Conservation (phyloP, 1,140 invertebrate species). For the Formica exsecta region DNA sequence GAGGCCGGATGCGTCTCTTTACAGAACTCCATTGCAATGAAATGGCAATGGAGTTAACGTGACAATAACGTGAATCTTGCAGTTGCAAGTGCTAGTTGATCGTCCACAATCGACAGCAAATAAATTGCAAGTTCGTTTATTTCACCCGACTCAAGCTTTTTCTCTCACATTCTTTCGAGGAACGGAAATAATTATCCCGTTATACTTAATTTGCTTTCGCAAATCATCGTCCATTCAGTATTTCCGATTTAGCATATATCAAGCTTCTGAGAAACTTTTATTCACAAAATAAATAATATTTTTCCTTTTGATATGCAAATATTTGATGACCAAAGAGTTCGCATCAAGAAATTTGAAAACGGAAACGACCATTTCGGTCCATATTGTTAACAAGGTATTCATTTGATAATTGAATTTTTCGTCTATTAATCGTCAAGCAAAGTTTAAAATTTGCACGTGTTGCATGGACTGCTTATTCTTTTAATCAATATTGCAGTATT, state of each 20-base stretch:
- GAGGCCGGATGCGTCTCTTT: conserved; percentile 57
- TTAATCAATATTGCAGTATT: not conserved
- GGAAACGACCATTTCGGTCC: not conserved
- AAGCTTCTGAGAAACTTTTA: conserved; percentile 12
- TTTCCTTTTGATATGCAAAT: not conserved
- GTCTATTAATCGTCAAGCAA: not conserved
- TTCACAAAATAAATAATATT: conserved; percentile 8
- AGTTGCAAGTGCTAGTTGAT: conserved; percentile 21
- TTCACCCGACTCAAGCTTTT: not conserved
- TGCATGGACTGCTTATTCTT: not conserved
- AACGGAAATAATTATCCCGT: conserved; percentile 52
- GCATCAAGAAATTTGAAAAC: not conserved
- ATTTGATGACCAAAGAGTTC: not conserved
- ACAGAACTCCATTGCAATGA: conserved; percentile 41
- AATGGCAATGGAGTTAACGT: not conserved
- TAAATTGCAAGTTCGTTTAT: conserved; percentile 27
- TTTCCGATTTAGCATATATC: conserved; percentile 12
- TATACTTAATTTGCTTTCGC: not conserved
- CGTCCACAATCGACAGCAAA: conserved; percentile 34
- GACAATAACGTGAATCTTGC: conserved; percentile 18
- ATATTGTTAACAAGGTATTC: not conserved
- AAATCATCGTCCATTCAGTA: conserved; percentile 7
- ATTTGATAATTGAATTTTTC: not conserved
- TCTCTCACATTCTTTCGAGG: not conserved
- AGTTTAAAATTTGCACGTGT: conserved; percentile 1